Evolutionary conservation across 2,797 vertebrate species (phyloP).

Genomic region (Mustela erminea): DNA sequence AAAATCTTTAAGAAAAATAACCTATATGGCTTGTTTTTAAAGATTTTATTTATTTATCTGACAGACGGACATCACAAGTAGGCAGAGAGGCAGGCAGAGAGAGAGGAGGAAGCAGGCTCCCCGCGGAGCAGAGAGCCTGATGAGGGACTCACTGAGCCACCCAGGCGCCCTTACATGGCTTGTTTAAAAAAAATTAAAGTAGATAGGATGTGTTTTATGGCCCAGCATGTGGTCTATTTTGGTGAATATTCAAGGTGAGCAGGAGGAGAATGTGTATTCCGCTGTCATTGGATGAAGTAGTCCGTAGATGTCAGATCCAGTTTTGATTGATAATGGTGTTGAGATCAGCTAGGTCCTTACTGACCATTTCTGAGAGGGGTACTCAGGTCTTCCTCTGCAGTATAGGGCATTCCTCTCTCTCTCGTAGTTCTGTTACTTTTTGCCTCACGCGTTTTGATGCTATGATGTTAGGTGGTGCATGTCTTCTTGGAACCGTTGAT

Average conservation of each 20-base stretch:
- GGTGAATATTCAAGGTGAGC: not conserved
- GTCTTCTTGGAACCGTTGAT: not conserved
- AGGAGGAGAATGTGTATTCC: not conserved
- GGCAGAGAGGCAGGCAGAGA: no score
- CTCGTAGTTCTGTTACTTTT: not conserved
- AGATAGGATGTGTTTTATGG: not conserved
- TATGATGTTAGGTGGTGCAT: not conserved
- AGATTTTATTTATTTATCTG: no score
- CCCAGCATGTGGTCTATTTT: not conserved
- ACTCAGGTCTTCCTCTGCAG: not conserved
- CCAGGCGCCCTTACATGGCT: no score
- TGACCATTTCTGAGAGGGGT: not conserved
- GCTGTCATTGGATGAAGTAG: not conserved
- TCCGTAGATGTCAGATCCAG: not conserved
- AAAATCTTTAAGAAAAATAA: no score
- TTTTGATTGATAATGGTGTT: not conserved
- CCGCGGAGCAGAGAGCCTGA: no score
- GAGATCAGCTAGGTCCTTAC: not conserved
- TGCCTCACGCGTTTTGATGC: not conserved
- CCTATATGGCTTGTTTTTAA: no score
- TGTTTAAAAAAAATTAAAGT: not conserved
- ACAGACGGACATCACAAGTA: no score
- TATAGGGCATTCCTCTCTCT: not conserved
- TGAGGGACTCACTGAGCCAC: no score
- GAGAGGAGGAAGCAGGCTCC: no score